phyloP scores from a whole-genome alignment of 2,797 vertebrate genomes.

The Choloepus didactylus region DNA sequence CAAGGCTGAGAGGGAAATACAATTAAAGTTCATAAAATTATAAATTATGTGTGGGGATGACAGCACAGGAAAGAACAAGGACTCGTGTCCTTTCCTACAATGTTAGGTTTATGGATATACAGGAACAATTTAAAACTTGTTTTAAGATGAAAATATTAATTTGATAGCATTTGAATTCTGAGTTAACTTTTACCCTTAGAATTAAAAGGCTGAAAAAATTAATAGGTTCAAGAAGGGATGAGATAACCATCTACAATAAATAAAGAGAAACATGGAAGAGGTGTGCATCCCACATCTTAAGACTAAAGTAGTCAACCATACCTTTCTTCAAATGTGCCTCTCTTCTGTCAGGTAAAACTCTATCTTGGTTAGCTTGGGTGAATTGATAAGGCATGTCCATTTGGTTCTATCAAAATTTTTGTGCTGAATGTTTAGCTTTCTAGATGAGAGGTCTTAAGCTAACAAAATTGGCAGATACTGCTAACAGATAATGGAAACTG shows the following conservation, averaged over 20 bases:
- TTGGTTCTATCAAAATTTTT: background rate
- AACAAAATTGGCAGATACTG: background rate
- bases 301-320: background rate
- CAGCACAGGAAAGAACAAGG: background rate
- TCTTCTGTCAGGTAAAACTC: background rate
- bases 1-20: background rate
- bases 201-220: constrained; percentile 18
- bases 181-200: constrained; percentile 50
- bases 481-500: background rate
- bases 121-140: constrained; percentile 2
- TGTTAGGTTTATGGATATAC: background rate
- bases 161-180: constrained; percentile 47
- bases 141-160: constrained; percentile 28
- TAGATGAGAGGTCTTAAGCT: background rate
- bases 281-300: background rate
- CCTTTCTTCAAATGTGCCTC: background rate
- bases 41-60: background rate
- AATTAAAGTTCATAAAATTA: constrained; percentile 25
- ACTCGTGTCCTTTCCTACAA: background rate
- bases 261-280: constrained; percentile 15
- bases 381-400: background rate
- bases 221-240: background rate
- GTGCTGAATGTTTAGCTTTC: constrained; percentile 15
- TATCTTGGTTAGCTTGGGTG: background rate
- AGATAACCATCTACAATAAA: background rate